Percentiles rank a stretch among this genome's conserved stretches.
phyloP scores from a whole-genome alignment of 2,888 invertebrate genomes.

The Drosophila nr. perissopoda region DNA sequence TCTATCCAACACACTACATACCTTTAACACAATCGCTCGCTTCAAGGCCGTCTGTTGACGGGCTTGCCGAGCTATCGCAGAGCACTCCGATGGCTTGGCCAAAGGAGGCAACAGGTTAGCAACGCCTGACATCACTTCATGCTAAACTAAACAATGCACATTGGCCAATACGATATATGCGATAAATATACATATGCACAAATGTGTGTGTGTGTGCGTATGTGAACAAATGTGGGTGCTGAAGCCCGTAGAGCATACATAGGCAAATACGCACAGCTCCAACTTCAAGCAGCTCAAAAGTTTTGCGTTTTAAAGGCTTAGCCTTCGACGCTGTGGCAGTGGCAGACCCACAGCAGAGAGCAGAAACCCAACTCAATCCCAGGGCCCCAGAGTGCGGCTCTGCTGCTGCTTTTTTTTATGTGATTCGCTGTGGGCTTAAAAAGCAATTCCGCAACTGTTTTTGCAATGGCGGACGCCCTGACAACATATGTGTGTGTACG shows the following conservation, averaged over 20 bases:
- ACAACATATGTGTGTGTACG: constrained; percentile 41
- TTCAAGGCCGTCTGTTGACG: constrained; percentile 58
- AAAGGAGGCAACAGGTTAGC: constrained; percentile 46
- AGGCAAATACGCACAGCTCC: constrained; percentile 73
- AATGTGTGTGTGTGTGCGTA: not conserved
- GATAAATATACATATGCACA: constrained; percentile 14
- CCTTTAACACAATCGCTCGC: not conserved
- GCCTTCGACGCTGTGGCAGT: constrained; percentile 42
- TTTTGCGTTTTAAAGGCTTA: constrained; percentile 79
- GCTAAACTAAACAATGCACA: constrained; percentile 33
- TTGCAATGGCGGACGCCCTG: constrained; percentile 60
- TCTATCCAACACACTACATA: not conserved
- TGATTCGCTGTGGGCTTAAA: constrained; percentile 76
- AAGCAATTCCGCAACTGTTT: constrained; percentile 80
- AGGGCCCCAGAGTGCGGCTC: constrained; percentile 67
- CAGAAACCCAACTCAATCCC: constrained; percentile 55
- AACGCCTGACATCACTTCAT: constrained; percentile 24
- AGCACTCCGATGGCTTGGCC: constrained; percentile 16
- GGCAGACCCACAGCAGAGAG: constrained; percentile 24
- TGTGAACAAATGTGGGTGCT: constrained; percentile 3
- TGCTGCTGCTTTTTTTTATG: constrained; percentile 69
- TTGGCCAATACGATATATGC: constrained; percentile 44
- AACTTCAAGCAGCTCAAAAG: constrained; percentile 77
- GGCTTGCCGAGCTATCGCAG: constrained; percentile 26
- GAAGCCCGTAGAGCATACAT: constrained; percentile 41